phyloP scores from a whole-genome alignment of 2,888 invertebrate genomes.

The Macaria liturata region DNA sequence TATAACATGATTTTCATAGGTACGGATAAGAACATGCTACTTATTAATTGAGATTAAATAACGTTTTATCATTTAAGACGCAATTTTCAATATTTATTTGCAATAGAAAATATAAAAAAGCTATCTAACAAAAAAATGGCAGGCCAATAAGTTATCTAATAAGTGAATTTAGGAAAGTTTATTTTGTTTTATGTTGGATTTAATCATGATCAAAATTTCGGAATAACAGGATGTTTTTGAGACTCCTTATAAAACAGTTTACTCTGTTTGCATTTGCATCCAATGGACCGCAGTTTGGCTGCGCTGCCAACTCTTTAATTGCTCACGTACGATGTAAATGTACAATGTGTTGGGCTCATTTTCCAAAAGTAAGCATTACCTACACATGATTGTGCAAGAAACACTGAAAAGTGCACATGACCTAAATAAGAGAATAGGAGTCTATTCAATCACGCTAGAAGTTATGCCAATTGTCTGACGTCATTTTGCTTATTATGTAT shows the following conservation, averaged over 20 bases:
- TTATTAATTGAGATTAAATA: no score
- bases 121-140: no score
- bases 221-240: no score
- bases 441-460: slow-evolving; percentile 24
- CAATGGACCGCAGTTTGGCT: slow-evolving; percentile 28
- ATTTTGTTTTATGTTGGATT: no score
- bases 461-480: slow-evolving; percentile 30
- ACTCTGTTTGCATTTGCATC: slow-evolving; percentile 20
- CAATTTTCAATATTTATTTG: no score
- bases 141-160: no score
- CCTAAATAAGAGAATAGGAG: slow-evolving; percentile 20
- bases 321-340: slow-evolving; percentile 16
- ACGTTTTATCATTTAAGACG: no score
- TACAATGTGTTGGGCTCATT: slow-evolving; percentile 16
- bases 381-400: slow-evolving; percentile 25
- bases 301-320: slow-evolving; percentile 42
- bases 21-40: no score
- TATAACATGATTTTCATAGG: not conserved
- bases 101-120: no score
- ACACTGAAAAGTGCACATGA: slow-evolving; percentile 23
- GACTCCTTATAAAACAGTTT: not conserved
- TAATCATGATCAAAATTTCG: no score
- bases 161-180: no score
- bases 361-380: slow-evolving; percentile 24
- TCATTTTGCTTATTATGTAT: slow-evolving; percentile 26